Percentiles rank a stretch among this genome's conserved stretches.
These are phyloP conservation scores for Litoditis marina DNA, from an alignment of 2,888 invertebrate genomes.

Conservation along the genomic window DNA sequence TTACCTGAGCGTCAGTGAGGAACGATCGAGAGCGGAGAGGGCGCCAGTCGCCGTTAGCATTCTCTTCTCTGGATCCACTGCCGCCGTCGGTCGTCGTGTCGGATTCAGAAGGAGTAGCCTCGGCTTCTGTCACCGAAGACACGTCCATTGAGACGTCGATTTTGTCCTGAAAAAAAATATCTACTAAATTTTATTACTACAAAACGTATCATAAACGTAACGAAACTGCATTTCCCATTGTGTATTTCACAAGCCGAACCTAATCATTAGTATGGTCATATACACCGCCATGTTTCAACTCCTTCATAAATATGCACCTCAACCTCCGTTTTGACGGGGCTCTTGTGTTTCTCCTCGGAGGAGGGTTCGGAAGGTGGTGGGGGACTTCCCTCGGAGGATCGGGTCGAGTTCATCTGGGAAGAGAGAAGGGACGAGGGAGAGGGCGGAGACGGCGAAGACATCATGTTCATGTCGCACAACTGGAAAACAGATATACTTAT, in stretches of 20 bases:
- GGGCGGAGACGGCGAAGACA: slow-evolving; percentile 4
- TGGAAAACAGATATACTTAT: background rate
- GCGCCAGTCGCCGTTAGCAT: slow-evolving; percentile 49
- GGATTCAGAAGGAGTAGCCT: background rate
- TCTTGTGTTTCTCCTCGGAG: slow-evolving; percentile 3
- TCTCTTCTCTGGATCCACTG: background rate
- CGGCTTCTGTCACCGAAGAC: background rate
- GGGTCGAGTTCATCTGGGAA: slow-evolving; percentile 1
- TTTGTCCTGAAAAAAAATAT: background rate
- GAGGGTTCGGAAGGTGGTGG: slow-evolving; percentile 1
- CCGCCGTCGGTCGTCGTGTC: background rate
- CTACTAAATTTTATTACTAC: background rate
- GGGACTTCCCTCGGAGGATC: slow-evolving; percentile 7
- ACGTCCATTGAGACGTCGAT: too few relatives aligned
- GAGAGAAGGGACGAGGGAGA: slow-evolving; percentile 18
- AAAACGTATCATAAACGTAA: too few relatives aligned
- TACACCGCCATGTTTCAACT: too few relatives aligned
- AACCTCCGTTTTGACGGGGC: slow-evolving; percentile 3
- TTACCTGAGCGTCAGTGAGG: slow-evolving; percentile 87
- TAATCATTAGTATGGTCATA: too few relatives aligned
- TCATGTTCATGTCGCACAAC: slow-evolving; percentile 3
- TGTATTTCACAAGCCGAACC: too few relatives aligned
- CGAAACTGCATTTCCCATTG: too few relatives aligned
- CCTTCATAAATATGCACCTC: background rate
- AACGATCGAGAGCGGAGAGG: slow-evolving; percentile 75